These are phyloP conservation scores for Scaptomyza tumidula DNA, from an alignment of 2,888 invertebrate genomes.

Conservation along the genomic window DNA sequence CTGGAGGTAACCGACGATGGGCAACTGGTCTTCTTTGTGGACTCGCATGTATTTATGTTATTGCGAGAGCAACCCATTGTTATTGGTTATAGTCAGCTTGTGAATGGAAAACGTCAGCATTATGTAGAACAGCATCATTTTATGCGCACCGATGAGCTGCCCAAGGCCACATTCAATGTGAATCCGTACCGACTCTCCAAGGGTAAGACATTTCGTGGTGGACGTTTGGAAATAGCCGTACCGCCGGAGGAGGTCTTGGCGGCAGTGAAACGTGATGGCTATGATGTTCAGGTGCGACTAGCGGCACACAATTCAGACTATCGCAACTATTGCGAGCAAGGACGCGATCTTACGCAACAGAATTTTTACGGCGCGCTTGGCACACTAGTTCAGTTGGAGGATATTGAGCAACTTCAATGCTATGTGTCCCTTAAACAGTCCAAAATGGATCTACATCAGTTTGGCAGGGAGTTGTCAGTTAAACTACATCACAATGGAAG, in stretches of 20 bases:
- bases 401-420: constrained; percentile 68
- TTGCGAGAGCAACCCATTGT: constrained; percentile 80
- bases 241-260: constrained; percentile 48
- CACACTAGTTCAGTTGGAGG: constrained; percentile 79
- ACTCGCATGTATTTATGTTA: constrained; percentile 79
- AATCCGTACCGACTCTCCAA: constrained; percentile 68
- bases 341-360: constrained; percentile 50
- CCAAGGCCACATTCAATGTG: constrained; percentile 65
- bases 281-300: constrained; percentile 45
- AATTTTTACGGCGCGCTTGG: constrained; percentile 60
- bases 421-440: constrained; percentile 64
- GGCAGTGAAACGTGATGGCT: constrained; percentile 52
- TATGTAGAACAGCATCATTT: constrained; percentile 82
- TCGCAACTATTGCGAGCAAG: constrained; percentile 58
- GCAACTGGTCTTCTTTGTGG: constrained; percentile 72
- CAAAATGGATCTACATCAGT: constrained; percentile 68
- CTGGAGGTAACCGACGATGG: constrained; percentile 54
- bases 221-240: constrained; percentile 39
- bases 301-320: constrained; percentile 57
- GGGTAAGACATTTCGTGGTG: constrained; percentile 43
- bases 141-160: constrained; percentile 74
- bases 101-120: constrained; percentile 42
- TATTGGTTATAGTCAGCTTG: constrained; percentile 65
- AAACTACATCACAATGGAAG: constrained; percentile 38
- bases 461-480: constrained; percentile 62